Conservation (phyloP, 2,888 invertebrate species). For the Desoria tigrina region DNA sequence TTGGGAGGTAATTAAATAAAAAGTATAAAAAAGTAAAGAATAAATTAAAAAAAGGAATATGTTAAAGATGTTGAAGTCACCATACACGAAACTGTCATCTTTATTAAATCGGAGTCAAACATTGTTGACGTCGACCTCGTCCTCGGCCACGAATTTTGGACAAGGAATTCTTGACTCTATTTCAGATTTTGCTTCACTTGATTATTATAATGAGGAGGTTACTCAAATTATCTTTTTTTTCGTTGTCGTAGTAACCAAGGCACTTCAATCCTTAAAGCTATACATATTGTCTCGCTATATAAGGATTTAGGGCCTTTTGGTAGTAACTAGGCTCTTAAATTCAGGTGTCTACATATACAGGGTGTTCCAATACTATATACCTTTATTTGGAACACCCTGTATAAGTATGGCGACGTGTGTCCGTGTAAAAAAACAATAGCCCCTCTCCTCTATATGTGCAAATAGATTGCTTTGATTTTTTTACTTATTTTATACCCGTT, state of each 20-base stretch:
- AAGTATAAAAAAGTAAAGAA: slow-evolving; percentile 6
- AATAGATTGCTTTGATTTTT: too few relatives aligned
- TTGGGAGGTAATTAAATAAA: slow-evolving; percentile 78
- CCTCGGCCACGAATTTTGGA: slow-evolving; percentile 2
- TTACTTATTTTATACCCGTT: too few relatives aligned
- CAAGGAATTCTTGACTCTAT: slow-evolving; percentile 24
- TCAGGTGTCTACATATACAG: too few relatives aligned
- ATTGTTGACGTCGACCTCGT: slow-evolving; percentile 50
- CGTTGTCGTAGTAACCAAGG: slow-evolving; percentile 13
- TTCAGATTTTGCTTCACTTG: slow-evolving; percentile 24
- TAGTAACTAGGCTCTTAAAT: too few relatives aligned
- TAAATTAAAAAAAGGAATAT: not conserved
- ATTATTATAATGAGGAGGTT: slow-evolving; percentile 36
- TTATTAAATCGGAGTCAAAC: slow-evolving; percentile 82
- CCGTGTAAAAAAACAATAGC: too few relatives aligned
- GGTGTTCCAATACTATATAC: too few relatives aligned
- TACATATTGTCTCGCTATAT: slow-evolving; percentile 4
- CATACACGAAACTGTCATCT: slow-evolving; percentile 93
- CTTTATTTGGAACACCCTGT: too few relatives aligned
- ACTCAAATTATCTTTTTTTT: not conserved
- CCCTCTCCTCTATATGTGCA: too few relatives aligned
- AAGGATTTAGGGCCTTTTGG: too few relatives aligned
- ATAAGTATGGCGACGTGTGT: too few relatives aligned
- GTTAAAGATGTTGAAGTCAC: slow-evolving; percentile 88
- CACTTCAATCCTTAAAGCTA: slow-evolving; percentile 16